These are phyloP conservation scores for Graptemys geographica DNA, from an alignment of 2,797 vertebrate species.

Conservation along the genomic window DNA sequence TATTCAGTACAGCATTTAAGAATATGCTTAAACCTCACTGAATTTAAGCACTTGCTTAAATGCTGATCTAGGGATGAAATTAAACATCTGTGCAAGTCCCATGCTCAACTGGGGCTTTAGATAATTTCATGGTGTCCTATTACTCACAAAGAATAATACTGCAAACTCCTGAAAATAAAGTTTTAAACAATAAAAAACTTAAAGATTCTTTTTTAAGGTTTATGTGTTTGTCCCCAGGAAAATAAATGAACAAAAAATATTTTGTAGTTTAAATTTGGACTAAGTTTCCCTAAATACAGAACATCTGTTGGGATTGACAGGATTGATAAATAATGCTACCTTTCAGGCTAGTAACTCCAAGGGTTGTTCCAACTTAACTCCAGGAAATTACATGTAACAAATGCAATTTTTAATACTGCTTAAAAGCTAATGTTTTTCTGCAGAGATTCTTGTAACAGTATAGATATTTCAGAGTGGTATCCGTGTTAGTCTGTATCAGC, in stretches of 20 bases:
- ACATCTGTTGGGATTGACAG: neutral
- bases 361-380: neutral
- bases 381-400: neutral
- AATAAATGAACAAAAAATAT: neutral
- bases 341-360: constrained; percentile 27
- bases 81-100: neutral
- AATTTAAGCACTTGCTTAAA: neutral
- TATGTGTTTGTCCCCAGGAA: neutral
- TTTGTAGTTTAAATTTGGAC: neutral
- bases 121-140: neutral
- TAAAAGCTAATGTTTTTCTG: neutral
- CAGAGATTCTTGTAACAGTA: neutral
- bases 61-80: neutral
- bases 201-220: too few species aligned
- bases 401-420: neutral
- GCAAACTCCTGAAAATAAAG: neutral
- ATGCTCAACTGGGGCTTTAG: neutral
- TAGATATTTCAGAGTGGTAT: too few species aligned
- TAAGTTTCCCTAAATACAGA: neutral
- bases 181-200: neutral
- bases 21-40: neutral
- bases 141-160: neutral
- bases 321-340: neutral
- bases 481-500: too few species aligned
- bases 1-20: neutral